These are phyloP conservation scores for Drosophila leontia DNA, from an alignment of 1,140 invertebrate species.

Conservation along the genomic window DNA sequence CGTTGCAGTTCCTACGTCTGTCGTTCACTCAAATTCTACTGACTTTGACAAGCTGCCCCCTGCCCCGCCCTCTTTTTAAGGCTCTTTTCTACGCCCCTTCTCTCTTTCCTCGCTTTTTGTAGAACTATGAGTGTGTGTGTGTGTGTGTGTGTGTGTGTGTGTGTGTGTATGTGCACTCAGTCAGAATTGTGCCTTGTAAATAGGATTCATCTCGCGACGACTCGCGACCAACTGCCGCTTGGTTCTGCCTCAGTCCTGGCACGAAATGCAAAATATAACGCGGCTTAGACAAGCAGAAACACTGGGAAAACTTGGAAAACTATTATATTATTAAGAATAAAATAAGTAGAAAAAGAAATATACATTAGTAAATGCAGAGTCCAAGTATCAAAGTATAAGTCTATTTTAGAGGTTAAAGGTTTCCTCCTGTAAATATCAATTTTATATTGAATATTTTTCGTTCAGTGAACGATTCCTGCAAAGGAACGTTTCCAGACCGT, in stretches of 20 bases:
- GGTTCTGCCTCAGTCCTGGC: conserved; percentile 44
- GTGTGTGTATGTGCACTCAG: conserved; percentile 50
- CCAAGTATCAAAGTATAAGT: neutral
- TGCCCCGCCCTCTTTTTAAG: neutral
- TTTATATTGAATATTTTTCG: neutral
- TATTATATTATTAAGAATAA: neutral
- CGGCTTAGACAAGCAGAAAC: conserved; percentile 31
- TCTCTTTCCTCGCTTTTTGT: neutral
- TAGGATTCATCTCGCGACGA: conserved; percentile 76
- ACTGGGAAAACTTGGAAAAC: neutral
- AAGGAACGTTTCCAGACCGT: conserved; percentile 27
- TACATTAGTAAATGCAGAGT: neutral
- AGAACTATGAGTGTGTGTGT: conserved; percentile 11
- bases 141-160: conserved; percentile 41
- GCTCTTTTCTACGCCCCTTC: neutral
- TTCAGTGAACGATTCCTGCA: conserved; percentile 16
- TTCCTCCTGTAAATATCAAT: neutral
- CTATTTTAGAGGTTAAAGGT: neutral
- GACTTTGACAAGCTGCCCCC: conserved; percentile 68
- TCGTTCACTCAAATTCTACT: conserved; percentile 72
- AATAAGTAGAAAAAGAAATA: no score
- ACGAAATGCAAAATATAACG: conserved; percentile 75
- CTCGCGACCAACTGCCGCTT: conserved; percentile 64
- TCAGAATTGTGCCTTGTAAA: conserved; percentile 77
- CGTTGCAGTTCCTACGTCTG: conserved; percentile 26